A percentile compares a stretch with the other conserved stretches of the same genome.
phyloP scores from a whole-genome alignment of 2,888 invertebrate genomes.

The Polydrusus cervinus region DNA sequence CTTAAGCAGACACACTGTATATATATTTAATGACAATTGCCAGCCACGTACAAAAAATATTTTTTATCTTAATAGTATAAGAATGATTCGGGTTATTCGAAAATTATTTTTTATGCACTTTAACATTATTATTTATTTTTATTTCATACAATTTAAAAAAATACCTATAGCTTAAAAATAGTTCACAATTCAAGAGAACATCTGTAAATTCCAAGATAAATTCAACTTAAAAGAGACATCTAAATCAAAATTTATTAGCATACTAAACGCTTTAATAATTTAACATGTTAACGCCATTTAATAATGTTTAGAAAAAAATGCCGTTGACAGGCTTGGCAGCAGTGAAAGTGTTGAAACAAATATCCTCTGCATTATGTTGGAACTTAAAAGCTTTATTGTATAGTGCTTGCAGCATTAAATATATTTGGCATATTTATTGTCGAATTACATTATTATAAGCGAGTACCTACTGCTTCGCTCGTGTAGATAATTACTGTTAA shows the following conservation, averaged over 20 bases:
- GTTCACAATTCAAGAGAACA: not conserved
- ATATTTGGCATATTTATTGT: slow-evolving; percentile 8
- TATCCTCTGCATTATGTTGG: slow-evolving; percentile 36
- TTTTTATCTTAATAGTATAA: too few relatives aligned
- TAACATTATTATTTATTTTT: too few relatives aligned
- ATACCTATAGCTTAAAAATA: not conserved
- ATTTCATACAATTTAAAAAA: too few relatives aligned
- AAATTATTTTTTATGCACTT: too few relatives aligned
- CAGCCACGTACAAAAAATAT: too few relatives aligned
- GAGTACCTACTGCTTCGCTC: too few relatives aligned
- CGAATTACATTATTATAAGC: not conserved
- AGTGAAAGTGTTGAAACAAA: slow-evolving; percentile 50
- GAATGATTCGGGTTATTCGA: too few relatives aligned
- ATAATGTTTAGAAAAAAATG: slow-evolving; percentile 41
- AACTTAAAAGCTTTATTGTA: slow-evolving; percentile 27
- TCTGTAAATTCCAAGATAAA: slow-evolving; percentile 35
- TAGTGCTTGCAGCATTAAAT: not conserved
- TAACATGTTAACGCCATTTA: slow-evolving; percentile 55
- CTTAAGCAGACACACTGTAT: too few relatives aligned
- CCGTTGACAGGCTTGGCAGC: slow-evolving; percentile 26
- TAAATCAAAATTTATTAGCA: slow-evolving; percentile 52
- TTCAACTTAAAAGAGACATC: slow-evolving; percentile 24
- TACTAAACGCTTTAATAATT: slow-evolving; percentile 54
- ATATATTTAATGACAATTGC: too few relatives aligned
- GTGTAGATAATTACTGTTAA: too few relatives aligned